phyloP scores from a whole-genome alignment of 2,113 vertebrate genomes.

The Cathartes aura region DNA sequence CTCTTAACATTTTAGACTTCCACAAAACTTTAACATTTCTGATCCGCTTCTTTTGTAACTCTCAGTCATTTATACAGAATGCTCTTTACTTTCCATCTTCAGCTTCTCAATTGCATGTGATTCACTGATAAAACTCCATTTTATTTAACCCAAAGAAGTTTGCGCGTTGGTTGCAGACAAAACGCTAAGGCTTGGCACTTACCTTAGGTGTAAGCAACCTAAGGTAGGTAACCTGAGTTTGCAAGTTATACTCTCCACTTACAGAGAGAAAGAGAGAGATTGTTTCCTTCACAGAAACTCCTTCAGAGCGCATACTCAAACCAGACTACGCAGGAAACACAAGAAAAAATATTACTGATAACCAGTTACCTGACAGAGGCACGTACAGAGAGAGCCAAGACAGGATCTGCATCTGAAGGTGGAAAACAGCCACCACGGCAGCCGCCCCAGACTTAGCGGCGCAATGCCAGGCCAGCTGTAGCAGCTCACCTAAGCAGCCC shows the following conservation, averaged over 20 bases:
- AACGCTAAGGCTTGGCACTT: rapidly evolving
- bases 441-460: rapidly evolving
- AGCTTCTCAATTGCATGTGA: rapidly evolving
- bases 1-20: background rate
- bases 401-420: rapidly evolving
- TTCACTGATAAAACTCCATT: background rate
- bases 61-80: background rate
- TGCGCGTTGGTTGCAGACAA: rapidly evolving
- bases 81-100: background rate
- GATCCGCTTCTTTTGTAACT: background rate
- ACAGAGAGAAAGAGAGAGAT: rapidly evolving
- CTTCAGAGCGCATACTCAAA: background rate
- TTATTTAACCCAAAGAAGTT: background rate
- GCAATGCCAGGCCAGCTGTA: rapidly evolving
- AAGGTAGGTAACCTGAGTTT: rapidly evolving
- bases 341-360: rapidly evolving
- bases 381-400: rapidly evolving
- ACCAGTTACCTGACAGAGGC: rapidly evolving
- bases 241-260: background rate
- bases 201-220: rapidly evolving
- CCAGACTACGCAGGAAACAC: background rate
- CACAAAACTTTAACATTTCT: background rate
- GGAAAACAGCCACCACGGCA: rapidly evolving
- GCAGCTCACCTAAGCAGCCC: background rate
- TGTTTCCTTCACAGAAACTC: background rate